Base-by-base conservation (phyloP, 64 coral and sea anemone genomes). In the Exaiptasia diaphana region DNA sequence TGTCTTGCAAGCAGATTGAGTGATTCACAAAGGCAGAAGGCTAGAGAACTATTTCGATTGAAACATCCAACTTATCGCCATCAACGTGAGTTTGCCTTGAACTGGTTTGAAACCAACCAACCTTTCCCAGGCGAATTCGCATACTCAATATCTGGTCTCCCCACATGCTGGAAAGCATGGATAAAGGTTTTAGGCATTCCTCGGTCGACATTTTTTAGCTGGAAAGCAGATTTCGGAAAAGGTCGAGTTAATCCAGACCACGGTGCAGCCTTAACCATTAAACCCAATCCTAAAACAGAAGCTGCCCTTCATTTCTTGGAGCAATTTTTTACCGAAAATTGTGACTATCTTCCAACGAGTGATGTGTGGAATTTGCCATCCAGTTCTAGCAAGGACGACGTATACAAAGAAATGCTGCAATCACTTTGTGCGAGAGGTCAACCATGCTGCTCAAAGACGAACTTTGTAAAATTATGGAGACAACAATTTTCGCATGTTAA, bases 381-480 rank as follows among this genome's bases (percentile, higher is more conserved):
- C 5, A 59, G 5, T 11, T 62, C 15, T 2, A 77, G 27, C 53
- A 76, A 76, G 39, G 50, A 18, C 7, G 73, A 86, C 5, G 77
- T 86, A 35, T 86, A 67, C 45, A 8, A 76, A 54, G 83, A 86
- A 86, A 86, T 86, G 73, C 21, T 50, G 61, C 56, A 76, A 65
- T 35, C 27, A 4, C 57, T 86, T 0, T 7, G 1, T 1, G 11
- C 72, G 17, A 70, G 38, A 61, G 83, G 83, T 29, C 55, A 76
- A 13, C 37, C 55, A 24, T 28, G 22, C 59, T 76, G 59, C 31
- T 37, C 37, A 0, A 55, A 75, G 53, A 44, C 71, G 5, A 30
- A 46, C 10, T 86, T 86, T 65, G 62, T 25, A 4, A 64, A 54
- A 42, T 20, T 77, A 27, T 76, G 83, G 83, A 86, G 77, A 33